Base-by-base conservation (phyloP, 2,113 vertebrate genomes). In the Noctilio leporinus region DNA sequence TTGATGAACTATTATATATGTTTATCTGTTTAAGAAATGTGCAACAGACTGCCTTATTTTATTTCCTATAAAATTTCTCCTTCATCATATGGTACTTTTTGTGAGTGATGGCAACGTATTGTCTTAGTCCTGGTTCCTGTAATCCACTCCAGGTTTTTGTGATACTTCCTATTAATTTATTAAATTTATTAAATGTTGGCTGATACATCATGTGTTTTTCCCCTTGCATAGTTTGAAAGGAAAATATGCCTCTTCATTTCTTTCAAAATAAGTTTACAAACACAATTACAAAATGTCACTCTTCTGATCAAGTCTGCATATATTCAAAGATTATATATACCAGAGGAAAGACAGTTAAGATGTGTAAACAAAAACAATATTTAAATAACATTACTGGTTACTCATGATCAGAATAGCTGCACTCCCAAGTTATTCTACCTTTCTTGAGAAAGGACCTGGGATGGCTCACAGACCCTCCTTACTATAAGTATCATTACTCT, bases 81-180 rank as follows among this genome's bases (percentile, higher is more conserved):
- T 95, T 92, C 40, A 49, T 94, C 92, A 94, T 94, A 89, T 95
- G 92, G 93, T 96, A 97, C 84, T 95, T 96, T 95, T 96, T 95
- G 96, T 91, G 96, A 97, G 65, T 94, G 96, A 75, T 96, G 94
- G 87, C 33, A 84, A 96, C 96, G 84, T 89, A 49, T 72, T 96
- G 86, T 97, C 84, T 90, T 96, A 96, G 89, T 97, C 28, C 64
- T 92, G 57, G 92, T 94, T 96, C 86, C 73, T 96, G 80, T 96
- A 80, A 82, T 55, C 89, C 65, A 93, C 35, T 95, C 62, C 91
- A 93, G 40, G 75, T 95, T 95, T 97, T 97, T 96, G 96, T 96
- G 95, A 97, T 94, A 97, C 57, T 96, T 96, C 57, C 84, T 93
- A 83, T 97, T 97, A 97, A 96, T 94, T 97, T 97, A 97, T 97